Percentiles rank a stretch among this genome's conserved stretches.
Conservation (phyloP, 2,113 vertebrate species). For the Dicrurus megarhynchus region DNA sequence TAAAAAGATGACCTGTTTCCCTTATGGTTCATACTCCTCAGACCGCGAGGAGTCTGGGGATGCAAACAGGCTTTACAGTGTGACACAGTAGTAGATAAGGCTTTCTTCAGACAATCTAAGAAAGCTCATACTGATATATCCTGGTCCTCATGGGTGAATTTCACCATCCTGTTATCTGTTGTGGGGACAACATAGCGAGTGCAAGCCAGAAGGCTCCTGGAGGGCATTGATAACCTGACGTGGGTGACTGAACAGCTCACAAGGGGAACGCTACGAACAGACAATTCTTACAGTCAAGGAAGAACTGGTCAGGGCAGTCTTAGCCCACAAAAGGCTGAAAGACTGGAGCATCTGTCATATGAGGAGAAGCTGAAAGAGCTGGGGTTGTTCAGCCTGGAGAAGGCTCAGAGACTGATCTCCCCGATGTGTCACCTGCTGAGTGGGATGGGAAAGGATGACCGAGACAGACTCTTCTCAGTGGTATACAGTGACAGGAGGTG, state of each 20-base stretch:
- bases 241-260: neutral
- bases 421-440: neutral
- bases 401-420: neutral
- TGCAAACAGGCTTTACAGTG: neutral
- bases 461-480: neutral
- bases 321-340: neutral
- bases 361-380: neutral
- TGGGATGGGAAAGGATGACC: neutral
- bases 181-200: neutral
- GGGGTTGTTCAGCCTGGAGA: neutral
- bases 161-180: neutral
- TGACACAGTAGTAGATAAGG: neutral
- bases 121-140: neutral
- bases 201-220: neutral
- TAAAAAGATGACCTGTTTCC: neutral
- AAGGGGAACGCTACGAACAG: neutral
- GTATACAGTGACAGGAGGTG: neutral
- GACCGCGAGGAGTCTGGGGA: neutral
- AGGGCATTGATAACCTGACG: fast-evolving
- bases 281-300: neutral
- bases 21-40: neutral
- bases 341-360: neutral
- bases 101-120: neutral
- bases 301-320: neutral
- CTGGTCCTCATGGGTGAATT: neutral